These are phyloP conservation scores for Sternarchorhynchus goeldii DNA, from an alignment of 2,797 vertebrate genomes.

Conservation along the genomic window DNA sequence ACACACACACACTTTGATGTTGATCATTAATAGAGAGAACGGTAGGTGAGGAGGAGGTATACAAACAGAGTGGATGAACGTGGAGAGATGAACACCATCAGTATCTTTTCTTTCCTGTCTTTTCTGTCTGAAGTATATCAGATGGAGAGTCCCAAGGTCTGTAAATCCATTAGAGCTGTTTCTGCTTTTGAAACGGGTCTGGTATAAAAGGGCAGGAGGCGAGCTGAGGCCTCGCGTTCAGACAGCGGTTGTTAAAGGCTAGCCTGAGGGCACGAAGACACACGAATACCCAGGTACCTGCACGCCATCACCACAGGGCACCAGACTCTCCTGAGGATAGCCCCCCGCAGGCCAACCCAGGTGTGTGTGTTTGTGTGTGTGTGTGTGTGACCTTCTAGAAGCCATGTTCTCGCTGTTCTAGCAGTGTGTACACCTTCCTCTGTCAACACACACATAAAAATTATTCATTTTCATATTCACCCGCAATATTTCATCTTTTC, in stretches of 20 bases:
- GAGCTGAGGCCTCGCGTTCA: constrained; percentile 72
- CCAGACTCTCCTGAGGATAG: constrained; percentile 72
- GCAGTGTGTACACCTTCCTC: no score
- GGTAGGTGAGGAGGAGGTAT: background rate
- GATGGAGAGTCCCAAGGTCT: constrained; percentile 78
- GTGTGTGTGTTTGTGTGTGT: constrained; percentile 37
- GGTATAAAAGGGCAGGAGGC: constrained; percentile 58
- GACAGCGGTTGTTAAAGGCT: constrained; percentile 80
- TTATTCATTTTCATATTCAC: no score
- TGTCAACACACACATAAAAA: no score
- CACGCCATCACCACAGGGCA: constrained; percentile 76
- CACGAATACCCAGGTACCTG: constrained; percentile 68
- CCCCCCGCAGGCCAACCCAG: constrained; percentile 63
- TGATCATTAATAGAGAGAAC: constrained; percentile 35
- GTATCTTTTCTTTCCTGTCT: constrained; percentile 66
- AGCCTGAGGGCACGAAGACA: constrained; percentile 75
- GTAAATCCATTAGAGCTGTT: constrained; percentile 78
- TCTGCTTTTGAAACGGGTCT: constrained; percentile 73
- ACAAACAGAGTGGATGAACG: constrained; percentile 38
- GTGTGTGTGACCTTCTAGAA: constrained; percentile 5
- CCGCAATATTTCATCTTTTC: no score
- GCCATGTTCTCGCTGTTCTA: no score
- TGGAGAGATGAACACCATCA: constrained; percentile 50
- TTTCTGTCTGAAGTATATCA: constrained; percentile 79
- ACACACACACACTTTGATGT: constrained; percentile 16